These are phyloP conservation scores for Pagetopsis macropterus DNA, from an alignment of 2,797 vertebrate species.

Conservation along the genomic window DNA sequence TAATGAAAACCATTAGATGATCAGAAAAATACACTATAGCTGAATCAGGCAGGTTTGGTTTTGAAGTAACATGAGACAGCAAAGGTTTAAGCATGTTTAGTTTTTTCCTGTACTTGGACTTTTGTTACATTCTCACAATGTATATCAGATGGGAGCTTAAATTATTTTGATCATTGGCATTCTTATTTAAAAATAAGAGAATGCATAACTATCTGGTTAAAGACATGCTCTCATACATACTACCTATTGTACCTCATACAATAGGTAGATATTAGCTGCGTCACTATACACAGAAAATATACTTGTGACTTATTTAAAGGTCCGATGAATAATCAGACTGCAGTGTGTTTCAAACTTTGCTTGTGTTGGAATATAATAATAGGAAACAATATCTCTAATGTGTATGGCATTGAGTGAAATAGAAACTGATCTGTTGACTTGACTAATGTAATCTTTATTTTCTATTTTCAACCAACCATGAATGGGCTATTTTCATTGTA, in stretches of 20 bases:
- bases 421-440: not conserved
- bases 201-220: not conserved
- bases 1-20: not conserved
- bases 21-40: not conserved
- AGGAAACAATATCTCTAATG: not conserved
- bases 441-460: conserved; percentile 2
- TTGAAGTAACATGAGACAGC: not conserved
- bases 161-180: conserved; percentile 7
- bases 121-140: not conserved
- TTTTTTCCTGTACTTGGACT: conserved; percentile 5
- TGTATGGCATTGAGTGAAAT: not conserved
- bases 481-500: not conserved
- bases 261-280: not conserved
- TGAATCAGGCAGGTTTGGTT: not conserved
- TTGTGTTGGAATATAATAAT: not conserved
- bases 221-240: not conserved
- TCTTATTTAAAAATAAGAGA: not conserved
- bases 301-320: not conserved
- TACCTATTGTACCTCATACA: not conserved
- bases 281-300: not conserved
- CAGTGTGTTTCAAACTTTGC: not conserved
- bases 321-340: conserved; percentile 7
- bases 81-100: not conserved
- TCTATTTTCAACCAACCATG: not conserved
- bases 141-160: not conserved